Conservation (phyloP, 1,140 invertebrate genomes). For the Drosophila pachea region DNA sequence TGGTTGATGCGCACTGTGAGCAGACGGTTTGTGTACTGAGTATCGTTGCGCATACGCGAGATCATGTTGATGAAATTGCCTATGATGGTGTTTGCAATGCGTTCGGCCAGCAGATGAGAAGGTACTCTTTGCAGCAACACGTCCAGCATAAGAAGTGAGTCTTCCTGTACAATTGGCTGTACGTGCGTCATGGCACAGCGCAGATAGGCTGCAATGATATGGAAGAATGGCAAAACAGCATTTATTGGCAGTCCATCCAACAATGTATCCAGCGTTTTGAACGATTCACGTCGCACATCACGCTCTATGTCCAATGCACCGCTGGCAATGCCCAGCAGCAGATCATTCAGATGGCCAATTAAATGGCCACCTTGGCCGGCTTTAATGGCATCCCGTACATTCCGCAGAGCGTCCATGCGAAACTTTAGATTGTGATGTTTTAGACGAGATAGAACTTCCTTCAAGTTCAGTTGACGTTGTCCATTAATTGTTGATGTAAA, state of each 20-base stretch:
- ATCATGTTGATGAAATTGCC: slow-evolving; percentile 90
- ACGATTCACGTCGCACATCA: slow-evolving; percentile 83
- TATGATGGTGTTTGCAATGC: slow-evolving; percentile 84
- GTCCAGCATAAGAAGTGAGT: slow-evolving; percentile 89
- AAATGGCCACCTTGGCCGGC: slow-evolving; percentile 78
- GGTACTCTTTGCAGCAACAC: slow-evolving; percentile 83
- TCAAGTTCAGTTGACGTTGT: slow-evolving; percentile 86
- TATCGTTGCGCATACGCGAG: slow-evolving; percentile 83
- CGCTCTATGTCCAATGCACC: slow-evolving; percentile 87
- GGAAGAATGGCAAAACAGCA: slow-evolving; percentile 84
- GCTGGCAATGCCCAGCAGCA: slow-evolving; percentile 85
- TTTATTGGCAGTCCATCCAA: slow-evolving; percentile 80
- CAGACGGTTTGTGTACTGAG: slow-evolving; percentile 82
- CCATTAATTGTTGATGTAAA: slow-evolving; percentile 80
- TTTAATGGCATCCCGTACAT: slow-evolving; percentile 85
- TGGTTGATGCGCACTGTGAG: slow-evolving; percentile 83
- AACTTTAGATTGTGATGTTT: slow-evolving; percentile 88
- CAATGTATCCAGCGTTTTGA: slow-evolving; percentile 84
- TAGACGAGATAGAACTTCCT: slow-evolving; percentile 86
- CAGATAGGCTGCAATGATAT: slow-evolving; percentile 87
- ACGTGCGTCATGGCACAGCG: slow-evolving; percentile 93
- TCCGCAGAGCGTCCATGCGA: slow-evolving; percentile 84
- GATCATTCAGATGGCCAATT: slow-evolving; percentile 82
- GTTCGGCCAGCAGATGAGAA: slow-evolving; percentile 81
- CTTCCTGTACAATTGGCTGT: slow-evolving; percentile 87